Base-by-base conservation (phyloP, 2,888 invertebrate species). In the Pardosa pseudoannulata region DNA sequence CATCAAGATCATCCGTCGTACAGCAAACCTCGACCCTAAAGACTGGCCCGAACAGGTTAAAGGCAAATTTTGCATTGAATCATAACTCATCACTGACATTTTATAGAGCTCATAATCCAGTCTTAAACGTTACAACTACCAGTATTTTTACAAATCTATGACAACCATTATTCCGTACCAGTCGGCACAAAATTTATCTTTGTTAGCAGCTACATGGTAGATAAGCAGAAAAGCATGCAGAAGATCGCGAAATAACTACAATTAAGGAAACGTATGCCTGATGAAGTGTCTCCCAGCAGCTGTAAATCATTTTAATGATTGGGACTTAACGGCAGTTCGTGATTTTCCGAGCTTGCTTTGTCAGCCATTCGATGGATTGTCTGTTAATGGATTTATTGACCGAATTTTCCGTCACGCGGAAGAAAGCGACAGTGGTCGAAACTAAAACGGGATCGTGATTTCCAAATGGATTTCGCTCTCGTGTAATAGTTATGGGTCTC, bases 361-460 rank as follows among this genome's bases (percentile, higher is more conserved):
- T 46, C 41, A 46, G 16, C 16, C 41, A 2, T 46, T 46, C 9
- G 41, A 46, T 6, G 16, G 16, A 13, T 46, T 46, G 41, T 46
- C 41, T 13, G 1, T 9, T 46, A 46, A 46, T 46, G 41, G 41
- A 46, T 16, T 46, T 46, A 46, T 46, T 46, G 41, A 13, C 41
- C 41, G 41, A 46, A 46, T 46, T 46, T 36, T 46, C 41, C 41
- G 41, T 46, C 41, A 46, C 41, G 41, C 16, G 16, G 41, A 46
- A 13, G 41, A 5, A 46, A 13, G 16, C 41, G 41, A 36, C 41
- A 46, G 41, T 9, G 16, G 16, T 46, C 41, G 36, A 46, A 46
- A 46, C 41, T 46, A 46, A 46, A 46, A 46, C 41, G 41, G 41
- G 41, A 46, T 46, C 41, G 41, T 46, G 41, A 46, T 46, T 46